Conservation (phyloP, 2,113 vertebrate species). For the Aldabrachelys gigantea region DNA sequence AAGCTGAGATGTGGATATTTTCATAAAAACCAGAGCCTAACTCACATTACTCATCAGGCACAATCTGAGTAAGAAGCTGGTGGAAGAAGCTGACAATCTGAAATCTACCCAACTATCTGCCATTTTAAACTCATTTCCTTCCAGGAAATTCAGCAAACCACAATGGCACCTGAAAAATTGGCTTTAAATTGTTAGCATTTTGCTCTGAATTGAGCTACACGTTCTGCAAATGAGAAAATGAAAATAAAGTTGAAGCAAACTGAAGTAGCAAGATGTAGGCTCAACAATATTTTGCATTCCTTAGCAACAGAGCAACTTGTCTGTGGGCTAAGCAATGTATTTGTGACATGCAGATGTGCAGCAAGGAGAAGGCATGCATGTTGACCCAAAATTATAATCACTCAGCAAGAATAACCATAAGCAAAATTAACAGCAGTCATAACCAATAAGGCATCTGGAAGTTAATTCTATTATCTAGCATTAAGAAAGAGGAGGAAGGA, state of each 20-base stretch:
- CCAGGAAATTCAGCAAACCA: conserved; percentile 5
- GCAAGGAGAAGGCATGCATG: background rate
- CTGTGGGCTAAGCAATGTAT: background rate
- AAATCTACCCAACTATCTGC: conserved; percentile 2
- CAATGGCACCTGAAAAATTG: conserved; percentile 10
- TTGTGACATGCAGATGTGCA: background rate
- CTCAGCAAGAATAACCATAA: background rate
- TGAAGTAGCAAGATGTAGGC: background rate
- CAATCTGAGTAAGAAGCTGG: background rate
- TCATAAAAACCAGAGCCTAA: conserved; percentile 16
- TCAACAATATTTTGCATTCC: background rate
- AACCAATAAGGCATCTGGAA: background rate
- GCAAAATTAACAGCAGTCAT: background rate
- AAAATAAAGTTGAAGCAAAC: background rate
- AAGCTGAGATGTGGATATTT: background rate
- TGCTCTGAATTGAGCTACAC: background rate
- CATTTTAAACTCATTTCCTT: background rate
- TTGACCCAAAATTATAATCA: background rate
- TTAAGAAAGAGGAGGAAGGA: background rate
- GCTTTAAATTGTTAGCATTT: conserved; percentile 10
- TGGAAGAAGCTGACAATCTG: conserved; percentile 1
- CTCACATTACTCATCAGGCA: background rate
- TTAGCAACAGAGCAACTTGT: background rate
- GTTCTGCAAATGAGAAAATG: background rate
- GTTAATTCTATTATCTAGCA: background rate